phyloP scores from a whole-genome alignment of 2,888 invertebrate species.

The Dolichopus griseipennis region DNA sequence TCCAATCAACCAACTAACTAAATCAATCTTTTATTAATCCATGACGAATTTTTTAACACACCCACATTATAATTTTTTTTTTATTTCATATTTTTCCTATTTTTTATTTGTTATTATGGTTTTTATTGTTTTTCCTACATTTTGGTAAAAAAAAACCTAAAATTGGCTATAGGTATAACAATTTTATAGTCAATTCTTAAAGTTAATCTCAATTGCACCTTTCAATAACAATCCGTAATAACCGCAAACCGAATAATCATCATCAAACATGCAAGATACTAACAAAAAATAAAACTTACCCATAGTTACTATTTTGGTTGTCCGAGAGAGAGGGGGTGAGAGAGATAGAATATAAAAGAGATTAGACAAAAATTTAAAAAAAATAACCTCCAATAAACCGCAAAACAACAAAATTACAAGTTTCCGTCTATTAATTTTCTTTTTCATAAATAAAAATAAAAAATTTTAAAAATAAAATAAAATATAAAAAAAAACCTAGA shows the following conservation, averaged over 20 bases:
- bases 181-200: background rate
- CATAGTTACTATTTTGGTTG: too few species aligned
- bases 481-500: too few species aligned
- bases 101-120: background rate
- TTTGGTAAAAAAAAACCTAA: too few species aligned
- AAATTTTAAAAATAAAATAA: too few species aligned
- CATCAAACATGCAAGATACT: background rate
- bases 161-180: too few species aligned
- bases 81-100: background rate
- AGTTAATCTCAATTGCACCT: background rate
- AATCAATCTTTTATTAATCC: background rate
- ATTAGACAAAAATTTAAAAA: background rate
- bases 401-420: background rate
- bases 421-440: background rate
- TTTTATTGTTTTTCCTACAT: too few species aligned
- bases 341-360: too few species aligned
- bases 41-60: constrained; percentile 2
- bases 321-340: too few species aligned
- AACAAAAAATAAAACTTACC: background rate
- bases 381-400: background rate
- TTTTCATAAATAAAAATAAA: too few species aligned
- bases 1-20: too few species aligned
- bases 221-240: background rate
- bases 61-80: background rate
- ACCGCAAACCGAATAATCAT: constrained; percentile 3